Conservation (phyloP, 2,113 vertebrate genomes). For the Odontesthes bonariensis region DNA sequence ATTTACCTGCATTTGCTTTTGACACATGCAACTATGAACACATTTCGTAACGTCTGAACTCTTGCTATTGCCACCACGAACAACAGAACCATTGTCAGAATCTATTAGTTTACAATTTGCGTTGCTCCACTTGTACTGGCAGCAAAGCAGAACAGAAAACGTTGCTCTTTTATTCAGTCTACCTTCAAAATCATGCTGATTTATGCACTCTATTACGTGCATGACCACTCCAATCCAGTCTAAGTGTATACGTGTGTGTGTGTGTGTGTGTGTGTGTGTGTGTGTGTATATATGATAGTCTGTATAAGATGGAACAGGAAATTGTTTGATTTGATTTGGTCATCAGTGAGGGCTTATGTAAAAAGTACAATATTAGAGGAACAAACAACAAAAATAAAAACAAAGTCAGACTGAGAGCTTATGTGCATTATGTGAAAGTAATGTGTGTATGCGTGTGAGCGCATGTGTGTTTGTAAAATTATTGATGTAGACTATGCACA, state of each 20-base stretch:
- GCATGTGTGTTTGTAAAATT: slow-evolving; percentile 44
- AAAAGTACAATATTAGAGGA: slow-evolving; percentile 7
- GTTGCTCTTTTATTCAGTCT: slow-evolving; percentile 24
- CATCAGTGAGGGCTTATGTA: slow-evolving; percentile 20
- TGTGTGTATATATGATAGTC: background rate
- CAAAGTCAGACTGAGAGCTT: slow-evolving; percentile 7
- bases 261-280: slow-evolving; percentile 9
- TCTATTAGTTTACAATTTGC: slow-evolving; percentile 11
- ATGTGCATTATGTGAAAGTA: slow-evolving; percentile 32
- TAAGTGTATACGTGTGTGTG: slow-evolving; percentile 14
- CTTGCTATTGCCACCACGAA: background rate
- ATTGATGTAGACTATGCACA: slow-evolving; percentile 53
- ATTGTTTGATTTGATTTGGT: slow-evolving; percentile 2
- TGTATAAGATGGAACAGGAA: too few species aligned
- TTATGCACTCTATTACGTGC: slow-evolving; percentile 31
- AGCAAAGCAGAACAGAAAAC: slow-evolving; percentile 31
- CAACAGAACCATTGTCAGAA: background rate
- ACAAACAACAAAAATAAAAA: slow-evolving; percentile 29
- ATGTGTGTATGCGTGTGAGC: slow-evolving; percentile 33
- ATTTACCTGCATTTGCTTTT: too few species aligned
- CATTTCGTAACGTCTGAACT: too few species aligned
- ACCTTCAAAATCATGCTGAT: slow-evolving; percentile 50
- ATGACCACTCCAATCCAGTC: slow-evolving; percentile 13
- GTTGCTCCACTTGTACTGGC: background rate
- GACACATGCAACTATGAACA: too few species aligned